Conservation (phyloP, 2,888 invertebrate species). For the Conops quadrifasciatus region DNA sequence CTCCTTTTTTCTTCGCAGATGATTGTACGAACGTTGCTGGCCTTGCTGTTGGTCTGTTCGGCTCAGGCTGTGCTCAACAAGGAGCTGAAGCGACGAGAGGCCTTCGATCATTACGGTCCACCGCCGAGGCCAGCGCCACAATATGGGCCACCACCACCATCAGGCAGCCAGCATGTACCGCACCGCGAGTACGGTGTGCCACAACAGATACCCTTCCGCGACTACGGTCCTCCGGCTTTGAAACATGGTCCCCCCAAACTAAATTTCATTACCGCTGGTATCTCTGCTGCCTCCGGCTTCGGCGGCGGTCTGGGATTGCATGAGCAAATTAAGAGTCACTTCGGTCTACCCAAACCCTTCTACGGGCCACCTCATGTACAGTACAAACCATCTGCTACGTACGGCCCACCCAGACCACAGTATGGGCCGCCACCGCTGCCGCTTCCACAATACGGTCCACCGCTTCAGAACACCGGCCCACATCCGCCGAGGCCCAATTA, state of each 20-base stretch:
- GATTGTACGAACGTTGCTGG: constrained; percentile 51
- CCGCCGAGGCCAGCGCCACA: constrained; percentile 67
- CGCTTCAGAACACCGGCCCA: constrained; percentile 65
- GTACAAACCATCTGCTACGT: constrained; percentile 49
- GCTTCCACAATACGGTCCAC: constrained; percentile 50
- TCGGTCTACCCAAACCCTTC: constrained; percentile 61
- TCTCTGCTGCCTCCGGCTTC: constrained; percentile 43
- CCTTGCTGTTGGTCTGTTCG: constrained; percentile 43
- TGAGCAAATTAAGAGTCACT: constrained; percentile 63
- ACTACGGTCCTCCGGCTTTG: constrained; percentile 61
- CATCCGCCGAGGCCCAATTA: constrained; percentile 61
- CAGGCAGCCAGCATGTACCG: constrained; percentile 66
- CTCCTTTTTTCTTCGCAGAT: constrained; percentile 37
- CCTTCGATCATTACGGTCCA: constrained; percentile 68
- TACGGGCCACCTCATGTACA: constrained; percentile 65
- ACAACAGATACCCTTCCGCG: constrained; percentile 60
- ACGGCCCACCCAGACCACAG: constrained; percentile 55
- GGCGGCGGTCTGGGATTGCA: constrained; percentile 56
- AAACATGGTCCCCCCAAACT: constrained; percentile 68
- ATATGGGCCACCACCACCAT: constrained; percentile 63
- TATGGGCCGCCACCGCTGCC: constrained; percentile 59
- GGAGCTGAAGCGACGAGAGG: constrained; percentile 53
- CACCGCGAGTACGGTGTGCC: constrained; percentile 65
- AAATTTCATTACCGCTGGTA: constrained; percentile 65
- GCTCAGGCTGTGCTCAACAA: constrained; percentile 54